Conservation (phyloP, 2,797 vertebrate genomes). For the Oceanodroma leucorhoa region DNA sequence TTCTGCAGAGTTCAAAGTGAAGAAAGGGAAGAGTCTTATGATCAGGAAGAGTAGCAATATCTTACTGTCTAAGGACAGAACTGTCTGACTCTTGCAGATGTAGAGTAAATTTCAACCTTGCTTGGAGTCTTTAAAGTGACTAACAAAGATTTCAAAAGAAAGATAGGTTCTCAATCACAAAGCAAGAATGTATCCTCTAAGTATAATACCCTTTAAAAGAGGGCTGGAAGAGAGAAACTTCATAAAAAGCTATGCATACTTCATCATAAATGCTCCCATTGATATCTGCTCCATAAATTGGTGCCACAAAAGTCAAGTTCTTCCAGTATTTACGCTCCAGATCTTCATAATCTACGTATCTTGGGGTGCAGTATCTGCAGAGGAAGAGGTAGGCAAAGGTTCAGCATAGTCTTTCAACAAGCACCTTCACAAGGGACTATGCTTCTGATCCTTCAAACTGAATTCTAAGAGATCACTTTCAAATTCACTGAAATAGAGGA, state of each 20-base stretch:
- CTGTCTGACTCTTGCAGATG: not conserved
- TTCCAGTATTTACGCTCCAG: slow-evolving; percentile 98
- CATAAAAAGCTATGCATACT: slow-evolving; percentile 75
- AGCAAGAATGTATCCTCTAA: slow-evolving; percentile 1
- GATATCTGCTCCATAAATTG: slow-evolving; percentile 97
- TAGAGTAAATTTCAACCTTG: not conserved
- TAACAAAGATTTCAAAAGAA: not conserved
- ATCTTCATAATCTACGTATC: slow-evolving; percentile 93
- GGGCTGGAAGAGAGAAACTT: not conserved
- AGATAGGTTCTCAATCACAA: slow-evolving; percentile 21
- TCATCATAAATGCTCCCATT: slow-evolving; percentile 95
- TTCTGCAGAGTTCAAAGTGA: not conserved
- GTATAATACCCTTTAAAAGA: not conserved
- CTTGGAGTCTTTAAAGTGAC: not conserved
- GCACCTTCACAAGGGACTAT: not conserved
- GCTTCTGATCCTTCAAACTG: not conserved
- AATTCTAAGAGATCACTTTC: not conserved
- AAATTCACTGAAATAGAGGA: not conserved
- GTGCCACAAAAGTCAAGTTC: slow-evolving; percentile 95
- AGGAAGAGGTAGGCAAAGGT: slow-evolving; percentile 29
- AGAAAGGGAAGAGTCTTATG: not conserved
- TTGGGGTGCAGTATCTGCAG: slow-evolving; percentile 92
- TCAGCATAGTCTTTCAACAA: not conserved
- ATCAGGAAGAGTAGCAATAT: not conserved
- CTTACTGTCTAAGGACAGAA: not conserved